Evolutionary conservation across 2,888 invertebrate genomes (phyloP).

Genomic region (Lymantria monacha): DNA sequence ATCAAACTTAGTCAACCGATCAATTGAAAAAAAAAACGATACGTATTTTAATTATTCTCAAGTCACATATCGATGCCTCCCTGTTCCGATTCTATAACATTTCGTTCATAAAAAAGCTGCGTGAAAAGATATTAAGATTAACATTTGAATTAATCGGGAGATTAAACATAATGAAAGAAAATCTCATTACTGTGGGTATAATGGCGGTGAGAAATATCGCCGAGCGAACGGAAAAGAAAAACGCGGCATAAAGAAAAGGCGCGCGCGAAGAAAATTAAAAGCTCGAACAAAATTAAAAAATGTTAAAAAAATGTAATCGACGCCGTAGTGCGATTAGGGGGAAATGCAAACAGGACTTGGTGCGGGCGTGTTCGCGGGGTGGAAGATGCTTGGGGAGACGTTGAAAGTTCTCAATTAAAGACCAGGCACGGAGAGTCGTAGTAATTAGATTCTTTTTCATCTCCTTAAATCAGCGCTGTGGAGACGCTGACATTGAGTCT

Average conservation of each 20-base stretch:
- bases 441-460: conserved; percentile 81
- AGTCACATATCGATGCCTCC: conserved; percentile 55
- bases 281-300: conserved; percentile 79
- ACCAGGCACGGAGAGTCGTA: conserved; percentile 67
- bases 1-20: conserved; percentile 29
- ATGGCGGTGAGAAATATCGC: conserved; percentile 78
- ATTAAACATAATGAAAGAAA: conserved; percentile 83
- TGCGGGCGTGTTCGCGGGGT: conserved; percentile 29
- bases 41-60: conserved; percentile 77
- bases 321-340: conserved; percentile 68
- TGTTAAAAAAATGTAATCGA: conserved; percentile 80
- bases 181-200: conserved; percentile 80
- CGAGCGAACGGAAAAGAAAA: conserved; percentile 61
- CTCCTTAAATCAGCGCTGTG: conserved; percentile 71
- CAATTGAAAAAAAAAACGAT: conserved; percentile 45
- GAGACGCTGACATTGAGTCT: conserved; percentile 67
- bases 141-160: conserved; percentile 83
- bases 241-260: conserved; percentile 68
- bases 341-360: conserved; percentile 65
- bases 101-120: conserved; percentile 66
- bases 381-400: conserved; percentile 28
- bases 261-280: conserved; percentile 79
- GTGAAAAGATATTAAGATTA: conserved; percentile 79
- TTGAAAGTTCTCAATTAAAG: conserved; percentile 78
- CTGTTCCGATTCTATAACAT: conserved; percentile 63